Evolutionary conservation across 2,797 vertebrate genomes (phyloP).

Genomic region (Malurus leucopterus): DNA sequence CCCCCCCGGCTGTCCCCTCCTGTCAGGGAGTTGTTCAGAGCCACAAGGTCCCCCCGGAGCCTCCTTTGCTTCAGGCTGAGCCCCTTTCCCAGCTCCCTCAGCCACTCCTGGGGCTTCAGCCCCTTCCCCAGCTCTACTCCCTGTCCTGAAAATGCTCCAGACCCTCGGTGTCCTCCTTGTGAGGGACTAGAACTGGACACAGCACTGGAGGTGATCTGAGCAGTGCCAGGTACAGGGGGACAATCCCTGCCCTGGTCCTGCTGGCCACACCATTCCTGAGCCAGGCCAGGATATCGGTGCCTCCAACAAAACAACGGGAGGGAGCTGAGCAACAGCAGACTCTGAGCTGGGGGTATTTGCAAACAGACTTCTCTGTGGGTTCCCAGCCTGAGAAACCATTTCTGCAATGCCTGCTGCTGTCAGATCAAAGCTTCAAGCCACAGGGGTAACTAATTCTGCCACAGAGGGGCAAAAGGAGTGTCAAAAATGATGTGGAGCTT

Average conservation of each 20-base stretch:
- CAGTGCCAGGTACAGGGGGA: background rate
- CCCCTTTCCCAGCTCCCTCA: background rate
- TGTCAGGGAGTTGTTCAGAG: background rate
- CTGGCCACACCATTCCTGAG: background rate
- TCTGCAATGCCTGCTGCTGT: background rate
- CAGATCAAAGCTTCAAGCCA: background rate
- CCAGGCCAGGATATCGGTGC: rapidly evolving
- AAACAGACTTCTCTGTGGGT: background rate
- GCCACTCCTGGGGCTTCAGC: rapidly evolving
- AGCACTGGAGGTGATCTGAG: background rate
- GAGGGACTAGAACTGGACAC: background rate
- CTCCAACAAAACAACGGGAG: background rate
- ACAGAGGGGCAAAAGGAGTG: background rate
- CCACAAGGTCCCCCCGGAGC: background rate
- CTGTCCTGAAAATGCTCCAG: rapidly evolving
- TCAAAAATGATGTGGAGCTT: background rate
- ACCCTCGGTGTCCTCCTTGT: rapidly evolving
- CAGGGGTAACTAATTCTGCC: background rate
- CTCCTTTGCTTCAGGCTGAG: background rate
- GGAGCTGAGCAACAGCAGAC: background rate
- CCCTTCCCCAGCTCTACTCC: background rate
- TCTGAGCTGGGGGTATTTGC: background rate
- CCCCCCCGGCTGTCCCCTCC: rapidly evolving
- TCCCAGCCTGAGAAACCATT: background rate
- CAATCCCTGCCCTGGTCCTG: background rate